Evolutionary conservation across 1,140 invertebrate species (phyloP).

Genomic region (Lordiphosa collinella): DNA sequence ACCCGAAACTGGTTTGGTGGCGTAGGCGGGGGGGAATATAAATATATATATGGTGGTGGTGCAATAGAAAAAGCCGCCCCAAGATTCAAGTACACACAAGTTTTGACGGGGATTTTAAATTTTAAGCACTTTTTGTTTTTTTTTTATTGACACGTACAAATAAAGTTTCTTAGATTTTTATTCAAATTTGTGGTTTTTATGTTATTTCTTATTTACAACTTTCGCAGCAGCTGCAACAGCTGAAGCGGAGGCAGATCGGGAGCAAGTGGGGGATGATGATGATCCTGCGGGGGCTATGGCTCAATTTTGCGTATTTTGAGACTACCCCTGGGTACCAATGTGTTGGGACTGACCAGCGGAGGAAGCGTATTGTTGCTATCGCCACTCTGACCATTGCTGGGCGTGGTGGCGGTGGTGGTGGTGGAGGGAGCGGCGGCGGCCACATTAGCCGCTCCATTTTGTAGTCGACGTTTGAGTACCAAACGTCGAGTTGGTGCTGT

Average conservation of each 20-base stretch:
- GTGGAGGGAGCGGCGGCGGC: background rate
- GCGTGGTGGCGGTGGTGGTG: constrained; percentile 15
- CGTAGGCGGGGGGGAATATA: background rate
- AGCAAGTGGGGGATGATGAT: background rate
- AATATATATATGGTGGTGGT: background rate
- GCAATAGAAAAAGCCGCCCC: background rate
- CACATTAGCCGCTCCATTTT: constrained; percentile 31
- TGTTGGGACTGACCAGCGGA: background rate
- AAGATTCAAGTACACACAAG: background rate
- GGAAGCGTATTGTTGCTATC: background rate
- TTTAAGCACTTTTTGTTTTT: background rate
- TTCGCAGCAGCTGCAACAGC: constrained; percentile 6
- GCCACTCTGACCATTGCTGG: constrained; percentile 36
- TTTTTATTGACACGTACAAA: constrained; percentile 1
- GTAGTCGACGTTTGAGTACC: constrained; percentile 63
- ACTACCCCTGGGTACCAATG: constrained; percentile 2
- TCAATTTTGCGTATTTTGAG: constrained; percentile 67
- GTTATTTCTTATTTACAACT: background rate
- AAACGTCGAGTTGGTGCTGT: constrained; percentile 41
- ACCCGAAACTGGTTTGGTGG: constrained; percentile 3
- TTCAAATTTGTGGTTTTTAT: background rate
- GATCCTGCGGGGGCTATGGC: constrained; percentile 31
- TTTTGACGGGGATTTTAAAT: background rate
- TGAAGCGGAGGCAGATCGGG: background rate
- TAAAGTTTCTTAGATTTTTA: background rate